Conservation (phyloP, 2,888 invertebrate species). For the Amaurobius ferox region DNA sequence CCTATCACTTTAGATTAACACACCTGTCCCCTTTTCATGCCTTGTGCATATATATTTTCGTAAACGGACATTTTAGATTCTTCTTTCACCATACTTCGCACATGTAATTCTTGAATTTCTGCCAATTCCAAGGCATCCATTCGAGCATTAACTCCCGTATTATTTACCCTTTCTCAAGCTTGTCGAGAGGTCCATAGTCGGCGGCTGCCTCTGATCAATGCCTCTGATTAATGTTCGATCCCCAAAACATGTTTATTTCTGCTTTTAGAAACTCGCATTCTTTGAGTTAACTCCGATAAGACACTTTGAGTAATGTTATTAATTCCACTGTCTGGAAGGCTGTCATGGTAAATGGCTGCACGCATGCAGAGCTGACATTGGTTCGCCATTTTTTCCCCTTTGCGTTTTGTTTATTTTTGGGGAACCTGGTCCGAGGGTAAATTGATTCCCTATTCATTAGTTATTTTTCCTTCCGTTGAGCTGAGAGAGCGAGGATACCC, state of each 20-base stretch:
- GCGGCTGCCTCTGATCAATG: not conserved
- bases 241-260: conserved; percentile 48
- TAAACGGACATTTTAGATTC: too few relatives aligned
- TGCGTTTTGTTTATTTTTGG: not conserved
- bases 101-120: too few relatives aligned
- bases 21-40: too few relatives aligned
- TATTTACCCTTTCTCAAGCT: too few relatives aligned
- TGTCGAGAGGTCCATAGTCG: too few relatives aligned
- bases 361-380: conserved; percentile 21
- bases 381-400: too few relatives aligned
- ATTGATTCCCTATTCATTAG: conserved; percentile 23
- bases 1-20: too few relatives aligned
- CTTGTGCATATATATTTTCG: too few relatives aligned
- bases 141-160: too few relatives aligned
- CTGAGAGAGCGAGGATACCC: not conserved
- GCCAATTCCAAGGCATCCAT: too few relatives aligned
- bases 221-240: conserved; percentile 36
- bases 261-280: conserved; percentile 27
- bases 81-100: too few relatives aligned
- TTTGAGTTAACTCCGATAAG: conserved; percentile 24
- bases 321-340: conserved; percentile 22
- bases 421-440: not conserved
- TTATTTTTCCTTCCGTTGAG: not conserved
- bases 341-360: conserved; percentile 35
- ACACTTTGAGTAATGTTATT: conserved; percentile 27